These are phyloP conservation scores for Drosophila watanabei DNA, from an alignment of 1,140 invertebrate species.

Conservation along the genomic window DNA sequence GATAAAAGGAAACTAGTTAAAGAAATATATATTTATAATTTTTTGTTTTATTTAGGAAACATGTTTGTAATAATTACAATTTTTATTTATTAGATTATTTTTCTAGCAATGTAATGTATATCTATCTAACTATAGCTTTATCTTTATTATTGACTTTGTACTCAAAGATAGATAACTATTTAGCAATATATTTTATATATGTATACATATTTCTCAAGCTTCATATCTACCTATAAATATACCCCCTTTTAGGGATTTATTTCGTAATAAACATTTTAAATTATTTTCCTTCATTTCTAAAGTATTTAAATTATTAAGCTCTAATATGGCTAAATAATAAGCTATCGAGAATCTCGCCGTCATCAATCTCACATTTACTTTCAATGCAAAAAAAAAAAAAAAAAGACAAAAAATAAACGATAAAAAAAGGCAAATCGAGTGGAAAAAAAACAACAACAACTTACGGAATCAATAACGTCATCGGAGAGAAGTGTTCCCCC, in stretches of 20 bases:
- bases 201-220: neutral
- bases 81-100: too few relatives aligned
- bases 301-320: neutral
- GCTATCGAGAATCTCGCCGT: conserved; percentile 6
- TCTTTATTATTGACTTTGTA: too few relatives aligned
- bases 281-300: neutral
- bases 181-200: too few relatives aligned
- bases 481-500: conserved; percentile 30
- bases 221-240: neutral
- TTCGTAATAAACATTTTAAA: too few relatives aligned
- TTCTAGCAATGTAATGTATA: too few relatives aligned
- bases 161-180: too few relatives aligned
- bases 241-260: neutral
- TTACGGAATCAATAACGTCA: conserved; percentile 77
- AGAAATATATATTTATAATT: too few relatives aligned
- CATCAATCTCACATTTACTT: conserved; percentile 33
- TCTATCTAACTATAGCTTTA: too few relatives aligned
- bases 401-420: neutral
- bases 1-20: too few relatives aligned
- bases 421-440: neutral
- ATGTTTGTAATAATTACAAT: too few relatives aligned
- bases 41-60: too few relatives aligned
- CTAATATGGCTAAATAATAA: neutral
- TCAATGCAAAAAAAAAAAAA: conserved; percentile 42
- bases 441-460: conserved; percentile 38